Percentiles rank a stretch among this genome's conserved stretches.
phyloP scores from a whole-genome alignment of 2,888 invertebrate species.

The Diplolepis rosae region DNA sequence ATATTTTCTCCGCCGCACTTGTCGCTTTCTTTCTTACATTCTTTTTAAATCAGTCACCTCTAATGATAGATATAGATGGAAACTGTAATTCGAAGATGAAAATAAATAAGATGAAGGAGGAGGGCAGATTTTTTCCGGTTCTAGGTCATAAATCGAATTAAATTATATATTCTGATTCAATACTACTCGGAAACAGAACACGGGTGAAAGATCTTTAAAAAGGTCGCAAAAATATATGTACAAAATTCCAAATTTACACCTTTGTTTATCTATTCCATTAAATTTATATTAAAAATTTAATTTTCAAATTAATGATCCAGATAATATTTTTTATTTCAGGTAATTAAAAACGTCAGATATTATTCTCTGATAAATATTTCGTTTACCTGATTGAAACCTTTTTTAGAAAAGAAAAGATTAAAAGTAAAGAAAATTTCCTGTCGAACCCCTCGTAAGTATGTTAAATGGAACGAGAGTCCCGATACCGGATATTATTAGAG shows the following conservation, averaged over 20 bases:
- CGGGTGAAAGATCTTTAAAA: not conserved
- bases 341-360: too few relatives aligned
- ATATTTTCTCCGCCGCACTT: not conserved
- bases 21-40: not conserved
- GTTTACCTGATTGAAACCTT: too few relatives aligned
- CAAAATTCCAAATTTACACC: not conserved
- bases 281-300: too few relatives aligned
- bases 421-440: not conserved
- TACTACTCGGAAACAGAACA: not conserved
- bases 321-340: too few relatives aligned
- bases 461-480: conserved; percentile 21
- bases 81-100: not conserved
- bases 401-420: not conserved
- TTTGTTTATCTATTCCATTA: not conserved
- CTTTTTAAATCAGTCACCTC: not conserved
- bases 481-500: conserved; percentile 21
- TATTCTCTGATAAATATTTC: too few relatives aligned
- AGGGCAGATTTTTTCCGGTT: conserved; percentile 12
- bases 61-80: not conserved
- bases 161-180: conserved; percentile 2
- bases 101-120: not conserved
- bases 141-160: not conserved
- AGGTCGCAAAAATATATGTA: not conserved
- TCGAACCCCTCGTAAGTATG: not conserved
- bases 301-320: too few relatives aligned